Evolutionary conservation across 2,888 invertebrate species (phyloP), one percentile per base, ranked within the genome.

Genomic region (Rapana venosa): DNA sequence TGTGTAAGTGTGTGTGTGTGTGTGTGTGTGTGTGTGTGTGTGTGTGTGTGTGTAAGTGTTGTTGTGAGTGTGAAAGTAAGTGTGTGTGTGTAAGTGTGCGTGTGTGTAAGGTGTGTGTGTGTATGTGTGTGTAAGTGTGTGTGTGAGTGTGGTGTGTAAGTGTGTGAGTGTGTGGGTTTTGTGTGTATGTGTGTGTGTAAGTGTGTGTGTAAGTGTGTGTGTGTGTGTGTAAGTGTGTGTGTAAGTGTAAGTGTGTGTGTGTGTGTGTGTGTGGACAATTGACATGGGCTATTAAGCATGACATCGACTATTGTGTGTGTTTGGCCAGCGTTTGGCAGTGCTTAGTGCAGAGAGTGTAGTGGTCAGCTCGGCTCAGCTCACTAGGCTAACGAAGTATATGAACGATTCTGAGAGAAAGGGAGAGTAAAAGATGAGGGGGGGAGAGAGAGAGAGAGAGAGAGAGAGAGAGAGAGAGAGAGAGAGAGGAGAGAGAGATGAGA

Each of bases 221-320:
- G 77, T 77, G 70, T 70, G 70, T 70, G 70, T 70, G 70, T 70
- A 26, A 22, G 70, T 70, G 70, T 70, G 70, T 70, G 70, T 70
- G 70, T 70, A 26, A 22, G 70, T n/a, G 70, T 70, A 26, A 22
- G 70, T 70, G 70, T 22, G 77, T 77, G 77, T 8, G 30, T 77
- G 30, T 22, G 77, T 77, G 77, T 22, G 79, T 79, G 79, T n/a
- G 79, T 35, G 8, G 15, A 5, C 20, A 8, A 22, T 66, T 66
- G 26, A 66, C 66, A 47, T 47, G 47, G 4, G 47, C 47, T 47
- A 47, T 47, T 47, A 47, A 47, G 47, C 47, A 8, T 47, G 47
- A 47, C 47, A 47, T 47, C 4, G 47, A 47, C 47, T 47, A 47
- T 47, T 47, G 2, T 5, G 47, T 47, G 47, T 47, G 47, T 47